These are phyloP conservation scores for Electrona antarctica DNA, from an alignment of 2,113 vertebrate genomes.

Conservation along the genomic window DNA sequence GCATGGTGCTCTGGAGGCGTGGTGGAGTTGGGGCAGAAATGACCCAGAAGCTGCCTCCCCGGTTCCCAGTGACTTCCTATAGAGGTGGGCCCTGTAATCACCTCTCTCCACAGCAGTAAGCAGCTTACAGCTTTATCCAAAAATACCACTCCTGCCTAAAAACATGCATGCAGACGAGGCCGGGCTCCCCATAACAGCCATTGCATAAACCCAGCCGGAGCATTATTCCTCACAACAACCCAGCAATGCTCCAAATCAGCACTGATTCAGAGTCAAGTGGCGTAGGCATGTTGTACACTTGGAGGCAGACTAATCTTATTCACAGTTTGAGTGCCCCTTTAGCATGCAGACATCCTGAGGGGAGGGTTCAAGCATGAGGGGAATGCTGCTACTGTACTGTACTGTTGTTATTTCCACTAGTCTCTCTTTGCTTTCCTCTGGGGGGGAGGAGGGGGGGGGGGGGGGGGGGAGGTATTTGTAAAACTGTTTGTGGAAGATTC, in stretches of 20 bases:
- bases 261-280: constrained; percentile 78
- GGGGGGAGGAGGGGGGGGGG: constrained; percentile 15
- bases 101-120: constrained; percentile 77
- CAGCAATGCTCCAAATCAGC: constrained; percentile 75
- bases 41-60: constrained; percentile 75
- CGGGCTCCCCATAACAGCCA: constrained; percentile 74
- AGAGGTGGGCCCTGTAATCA: constrained; percentile 78
- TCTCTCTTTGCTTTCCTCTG: constrained; percentile 15
- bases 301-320: constrained; percentile 79
- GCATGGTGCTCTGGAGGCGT: constrained; percentile 38
- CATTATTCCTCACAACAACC: constrained; percentile 74
- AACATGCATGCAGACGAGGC: constrained; percentile 76
- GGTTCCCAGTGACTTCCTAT: constrained; percentile 63
- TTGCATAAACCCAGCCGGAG: constrained; percentile 73
- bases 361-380: constrained; percentile 65
- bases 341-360: constrained; percentile 78
- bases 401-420: constrained; percentile 38
- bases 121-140: constrained; percentile 80
- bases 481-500: constrained; percentile 65
- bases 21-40: constrained; percentile 56
- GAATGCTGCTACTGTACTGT: constrained; percentile 57
- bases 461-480: constrained; percentile 48
- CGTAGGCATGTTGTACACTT: constrained; percentile 79
- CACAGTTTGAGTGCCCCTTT: constrained; percentile 77
- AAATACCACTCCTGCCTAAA: constrained; percentile 68